Evolutionary conservation across 2,888 invertebrate genomes (phyloP).

Genomic region (Mystacides longicornis): DNA sequence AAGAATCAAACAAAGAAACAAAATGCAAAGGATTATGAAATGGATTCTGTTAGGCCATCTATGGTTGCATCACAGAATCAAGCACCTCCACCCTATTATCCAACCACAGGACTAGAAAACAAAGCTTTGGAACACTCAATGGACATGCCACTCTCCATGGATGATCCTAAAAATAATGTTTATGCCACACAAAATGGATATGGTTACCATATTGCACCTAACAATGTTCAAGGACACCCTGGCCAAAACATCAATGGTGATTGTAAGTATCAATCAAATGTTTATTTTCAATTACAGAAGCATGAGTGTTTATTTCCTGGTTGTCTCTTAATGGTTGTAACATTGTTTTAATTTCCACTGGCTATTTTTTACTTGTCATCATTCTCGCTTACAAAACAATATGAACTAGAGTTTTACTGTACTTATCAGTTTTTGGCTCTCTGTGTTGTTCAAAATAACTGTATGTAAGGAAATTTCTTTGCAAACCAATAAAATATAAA

Average conservation of each 20-base stretch:
- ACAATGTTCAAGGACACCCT: slow-evolving; percentile 53
- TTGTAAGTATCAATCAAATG: slow-evolving; percentile 53
- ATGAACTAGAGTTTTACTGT: too few species aligned
- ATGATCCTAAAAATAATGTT: slow-evolving; percentile 78
- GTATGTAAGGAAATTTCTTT: too few species aligned
- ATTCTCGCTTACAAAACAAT: too few species aligned
- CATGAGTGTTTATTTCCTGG: too few species aligned
- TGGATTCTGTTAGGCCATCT: slow-evolving; percentile 79
- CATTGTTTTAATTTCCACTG: too few species aligned
- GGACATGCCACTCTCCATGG: slow-evolving; percentile 74
- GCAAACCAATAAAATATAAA: too few species aligned
- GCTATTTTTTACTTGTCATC: too few species aligned
- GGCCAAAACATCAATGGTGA: slow-evolving; percentile 68
- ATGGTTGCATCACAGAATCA: slow-evolving; percentile 81
- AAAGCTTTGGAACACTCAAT: slow-evolving; percentile 85
- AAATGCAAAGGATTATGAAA: slow-evolving; percentile 82
- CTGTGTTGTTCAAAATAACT: too few species aligned
- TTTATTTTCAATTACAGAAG: too few species aligned
- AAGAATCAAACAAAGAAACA: slow-evolving; percentile 76
- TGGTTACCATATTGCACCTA: slow-evolving; percentile 72
- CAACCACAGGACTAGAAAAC: slow-evolving; percentile 82
- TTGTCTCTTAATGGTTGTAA: too few species aligned
- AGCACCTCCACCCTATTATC: slow-evolving; percentile 84
- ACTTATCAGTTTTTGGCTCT: too few species aligned
- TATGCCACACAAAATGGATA: slow-evolving; percentile 81